Evolutionary conservation across 2,888 invertebrate genomes (phyloP), one percentile per base, ranked within the genome.

Genomic region (Melikaiella ostensackeni): DNA sequence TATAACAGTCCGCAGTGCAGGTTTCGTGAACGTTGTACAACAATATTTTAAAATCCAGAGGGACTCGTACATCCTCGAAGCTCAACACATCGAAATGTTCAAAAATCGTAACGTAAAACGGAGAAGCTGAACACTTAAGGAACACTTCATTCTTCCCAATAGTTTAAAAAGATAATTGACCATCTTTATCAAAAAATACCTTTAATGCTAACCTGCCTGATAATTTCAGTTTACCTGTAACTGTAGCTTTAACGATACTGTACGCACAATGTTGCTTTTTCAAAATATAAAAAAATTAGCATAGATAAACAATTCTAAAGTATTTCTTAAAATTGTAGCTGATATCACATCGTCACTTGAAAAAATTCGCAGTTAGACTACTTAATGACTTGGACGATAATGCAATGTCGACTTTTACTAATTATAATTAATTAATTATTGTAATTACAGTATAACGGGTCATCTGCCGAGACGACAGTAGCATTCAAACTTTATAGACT

Each of bases 371-470:
- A 70, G 57, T 59, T 59, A 27, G 0, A 50, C 70, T 70, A 70
- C 50, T 70, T 38, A 70, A 50, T 70, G 70, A 70, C 70, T 70
- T 50, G 46, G 50, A 70, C 50, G 27, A 70, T 30, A 64, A 38
- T 70, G 11, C n/a, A 50, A 70, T n/a, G 50, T 50, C 50, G 50
- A 70, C 50, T 50, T 55, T 50, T 50, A 27, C 46, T 70, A 50
- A 55, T 70, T 70, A 30, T 42, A 66, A 66, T 46, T 66, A 66
- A 46, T 64, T 64, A 64, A 64, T 66, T 66, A 66, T 50, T n/a
- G 50, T 30, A 66, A 50, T 66, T 66, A 66, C n/a, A 50, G 30
- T 30, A 19, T 70, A 70, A 70, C 70, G 70, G 4, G 7, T 70
- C 46, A 50, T 27, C 27, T 46, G 3, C 27, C 16, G 27, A 30